phyloP scores from a whole-genome alignment of 2,888 invertebrate species.

The Cataglyphis rosenhaueri region DNA sequence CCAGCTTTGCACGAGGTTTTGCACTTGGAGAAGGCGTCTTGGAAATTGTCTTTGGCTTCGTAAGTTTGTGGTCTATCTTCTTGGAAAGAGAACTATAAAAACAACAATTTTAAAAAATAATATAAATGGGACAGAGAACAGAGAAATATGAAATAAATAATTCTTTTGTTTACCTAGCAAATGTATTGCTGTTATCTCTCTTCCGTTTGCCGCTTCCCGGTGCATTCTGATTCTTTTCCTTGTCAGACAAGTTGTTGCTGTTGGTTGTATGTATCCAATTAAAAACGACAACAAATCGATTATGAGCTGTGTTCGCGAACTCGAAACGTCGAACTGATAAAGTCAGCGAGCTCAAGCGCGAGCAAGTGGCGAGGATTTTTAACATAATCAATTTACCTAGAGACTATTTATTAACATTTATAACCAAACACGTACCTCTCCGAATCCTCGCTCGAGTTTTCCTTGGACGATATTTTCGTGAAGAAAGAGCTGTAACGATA shows the following conservation, averaged over 20 bases:
- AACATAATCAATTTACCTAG: constrained; percentile 63
- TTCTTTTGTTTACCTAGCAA: constrained; percentile 66
- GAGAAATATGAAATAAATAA: constrained; percentile 8
- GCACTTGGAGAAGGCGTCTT: constrained; percentile 50
- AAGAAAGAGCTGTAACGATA: constrained; percentile 84
- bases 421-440: constrained; percentile 74
- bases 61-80: constrained; percentile 58
- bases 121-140: not conserved
- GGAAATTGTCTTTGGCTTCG: constrained; percentile 40
- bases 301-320: not conserved
- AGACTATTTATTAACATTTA: constrained; percentile 4
- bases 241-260: constrained; percentile 65
- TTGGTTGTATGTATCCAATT: constrained; percentile 70
- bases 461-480: constrained; percentile 77
- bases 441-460: constrained; percentile 62
- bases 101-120: not conserved
- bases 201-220: constrained; percentile 74
- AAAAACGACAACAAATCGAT: constrained; percentile 63
- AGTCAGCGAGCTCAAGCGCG: constrained; percentile 40
- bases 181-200: constrained; percentile 65
- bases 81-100: constrained; percentile 44
- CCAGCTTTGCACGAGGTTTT: constrained; percentile 56
- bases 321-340: constrained; percentile 44
- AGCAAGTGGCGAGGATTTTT: constrained; percentile 57
- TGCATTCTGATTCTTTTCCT: constrained; percentile 57